Evolutionary conservation across 2,113 vertebrate species (phyloP), one percentile per base, ranked within the genome.

Genomic region (Odobenus rosmarus): DNA sequence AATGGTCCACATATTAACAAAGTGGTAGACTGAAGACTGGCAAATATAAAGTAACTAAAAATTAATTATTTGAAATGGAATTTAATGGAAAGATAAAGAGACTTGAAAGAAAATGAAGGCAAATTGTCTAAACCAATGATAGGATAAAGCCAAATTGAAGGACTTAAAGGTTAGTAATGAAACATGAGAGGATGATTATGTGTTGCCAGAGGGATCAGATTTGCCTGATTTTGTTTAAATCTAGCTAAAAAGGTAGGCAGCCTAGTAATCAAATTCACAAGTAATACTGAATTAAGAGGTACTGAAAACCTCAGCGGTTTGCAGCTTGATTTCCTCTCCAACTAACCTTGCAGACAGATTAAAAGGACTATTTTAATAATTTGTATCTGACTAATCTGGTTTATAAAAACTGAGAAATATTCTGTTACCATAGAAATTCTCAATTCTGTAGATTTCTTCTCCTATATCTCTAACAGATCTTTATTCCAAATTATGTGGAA

Each of bases 221-320:
- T 14, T 77, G 53, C 13, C 18, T 77, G 7, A 59, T 64, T 90
- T 84, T 82, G 55, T 59, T 88, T 71, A 79, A 84, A 69, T 90
- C 21, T 80, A 59, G 3, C 64, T 69, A 16, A 67, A 91, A 86
- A 42, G 28, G 26, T 76, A 89, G 21, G 24, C 4, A 62, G 5
- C 18, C 77, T 64, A 21, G 31, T 61, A 88, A 93, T 80, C 64
- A 97, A 93, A 82, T 77, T 90, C 7, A 59, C 71, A 97, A 61
- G 55, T 84, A 90, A 77, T n/a, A 57, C 28, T 77, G 71, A 95
- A 93, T 81, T 62, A 95, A 82, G 2, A 86, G 10, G 13, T 13
- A 3, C 23, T 86, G 33, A 91, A 93, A 91, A 61, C 19, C 23
- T 42, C 6, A 23, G 69, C 72, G 16, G 3, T 82, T 46, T 67